Base-by-base conservation (phyloP, 1,140 invertebrate species). In the Tetraneura akinire region DNA sequence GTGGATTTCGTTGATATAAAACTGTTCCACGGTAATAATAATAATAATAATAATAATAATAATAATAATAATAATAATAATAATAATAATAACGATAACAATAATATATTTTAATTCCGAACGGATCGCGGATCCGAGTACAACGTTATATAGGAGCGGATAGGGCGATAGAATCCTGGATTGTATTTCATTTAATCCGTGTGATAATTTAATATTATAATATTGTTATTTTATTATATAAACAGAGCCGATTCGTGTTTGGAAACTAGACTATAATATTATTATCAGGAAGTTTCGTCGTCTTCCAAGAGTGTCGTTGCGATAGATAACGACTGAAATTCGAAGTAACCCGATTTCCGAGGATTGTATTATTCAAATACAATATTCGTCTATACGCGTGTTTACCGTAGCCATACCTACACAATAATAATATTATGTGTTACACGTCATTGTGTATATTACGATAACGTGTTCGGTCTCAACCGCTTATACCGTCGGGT, bases 61-160 rank as follows among this genome's bases (percentile, higher is more conserved):
- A 32, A 37, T 62, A 62, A n/a, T 5, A 1, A 13, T 60, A 29
- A 60, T 60, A 60, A 16, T 60, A 57, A 23, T 55, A 23, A 26
- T 57, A 26, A 57, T 26, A 57, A 26, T 16, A 29, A 60, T 64
- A 37, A 64, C 1, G 62, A n/a, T n/a, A n/a, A n/a, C n/a, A n/a
- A n/a, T n/a, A n/a, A n/a, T n/a, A n/a, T n/a, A n/a, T 64, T 64
- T 64, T 21, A 64, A 64, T 64, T 42, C 18, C 18, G 14, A 64
- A 13, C 8, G 32, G n/a, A 64, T 64, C 62, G 11, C 18, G 11
- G 62, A 37, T 37, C 8, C 32, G 32, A 37, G 8, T 8, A 37
- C 3, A 4, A 3, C 32, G 32, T 37, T 4, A 37, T 4, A 8
- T 37, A 37, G 32, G 3, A 37, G n/a, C n/a, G 32, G 32, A 8